A percentile compares a stretch with the other conserved stretches of the same genome.
These are phyloP conservation scores for Chloebia gouldiae DNA, from an alignment of 2,113 vertebrate genomes.

Conservation along the genomic window DNA sequence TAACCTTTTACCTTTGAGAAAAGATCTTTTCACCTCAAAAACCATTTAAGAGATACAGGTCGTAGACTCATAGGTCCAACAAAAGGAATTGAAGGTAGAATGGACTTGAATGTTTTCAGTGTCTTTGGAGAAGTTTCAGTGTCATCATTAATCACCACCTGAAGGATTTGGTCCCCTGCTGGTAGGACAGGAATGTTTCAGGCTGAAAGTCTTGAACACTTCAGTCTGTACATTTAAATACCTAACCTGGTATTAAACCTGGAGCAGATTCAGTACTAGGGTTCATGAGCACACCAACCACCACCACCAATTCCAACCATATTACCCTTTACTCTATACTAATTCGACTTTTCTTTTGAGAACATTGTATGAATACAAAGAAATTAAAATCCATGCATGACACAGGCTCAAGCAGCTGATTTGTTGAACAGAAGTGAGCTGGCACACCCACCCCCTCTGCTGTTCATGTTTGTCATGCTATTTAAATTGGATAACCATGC, in stretches of 20 bases:
- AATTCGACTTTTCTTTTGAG: background rate
- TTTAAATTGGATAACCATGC: background rate
- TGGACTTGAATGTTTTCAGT: background rate
- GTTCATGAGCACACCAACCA: fast-evolving
- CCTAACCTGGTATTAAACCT: background rate
- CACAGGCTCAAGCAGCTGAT: background rate
- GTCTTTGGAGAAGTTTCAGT: background rate
- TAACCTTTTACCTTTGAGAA: background rate
- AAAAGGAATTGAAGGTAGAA: background rate
- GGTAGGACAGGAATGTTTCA: background rate
- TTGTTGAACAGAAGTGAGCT: background rate
- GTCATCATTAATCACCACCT: background rate
- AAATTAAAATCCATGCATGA: background rate
- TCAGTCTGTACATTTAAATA: background rate
- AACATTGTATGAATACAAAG: background rate
- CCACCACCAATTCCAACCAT: background rate
- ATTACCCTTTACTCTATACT: background rate
- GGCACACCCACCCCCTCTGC: background rate
- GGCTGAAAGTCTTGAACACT: background rate
- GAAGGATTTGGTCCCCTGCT: background rate
- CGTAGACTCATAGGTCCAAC: background rate
- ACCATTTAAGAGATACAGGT: background rate
- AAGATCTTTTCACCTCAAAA: background rate
- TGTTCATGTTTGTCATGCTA: background rate
- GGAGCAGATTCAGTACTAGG: background rate